A percentile compares a stretch with the other conserved stretches of the same genome.
phyloP scores from a whole-genome alignment of 1,140 invertebrate genomes.

The Drosophila guanche region DNA sequence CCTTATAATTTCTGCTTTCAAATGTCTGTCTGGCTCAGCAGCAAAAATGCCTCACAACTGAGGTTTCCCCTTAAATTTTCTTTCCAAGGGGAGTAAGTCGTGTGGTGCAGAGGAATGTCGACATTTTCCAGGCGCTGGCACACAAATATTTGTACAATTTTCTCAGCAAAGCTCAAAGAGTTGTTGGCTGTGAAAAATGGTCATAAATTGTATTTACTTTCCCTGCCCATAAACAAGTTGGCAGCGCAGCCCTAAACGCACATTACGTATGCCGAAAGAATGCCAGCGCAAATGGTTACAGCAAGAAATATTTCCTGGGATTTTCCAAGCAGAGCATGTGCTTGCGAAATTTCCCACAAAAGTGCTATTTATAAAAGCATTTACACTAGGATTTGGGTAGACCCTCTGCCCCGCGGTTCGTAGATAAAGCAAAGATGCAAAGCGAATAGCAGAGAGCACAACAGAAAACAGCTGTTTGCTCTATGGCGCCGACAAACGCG shows the following conservation, averaged over 20 bases:
- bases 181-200: conserved; percentile 9
- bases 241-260: conserved; percentile 5
- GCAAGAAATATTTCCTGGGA: conserved; percentile 45
- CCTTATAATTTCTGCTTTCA: neutral
- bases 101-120: conserved; percentile 1
- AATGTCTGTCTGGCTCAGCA: conserved; percentile 1
- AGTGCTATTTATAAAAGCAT: conserved; percentile 59
- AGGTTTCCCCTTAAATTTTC: conserved; percentile 36
- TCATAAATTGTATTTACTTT: conserved; percentile 58
- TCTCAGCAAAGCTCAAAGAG: conserved; percentile 14
- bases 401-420: neutral
- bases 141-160: conserved; percentile 53
- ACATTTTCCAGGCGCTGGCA: conserved; percentile 32
- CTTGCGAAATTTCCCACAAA: conserved; percentile 72
- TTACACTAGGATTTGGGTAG: conserved; percentile 56
- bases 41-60: conserved; percentile 1
- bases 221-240: conserved; percentile 50
- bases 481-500: conserved; percentile 30
- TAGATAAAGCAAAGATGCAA: neutral
- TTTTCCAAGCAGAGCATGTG: conserved; percentile 59
- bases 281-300: conserved; percentile 5
- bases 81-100: neutral
- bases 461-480: conserved; percentile 75
- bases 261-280: conserved; percentile 40
- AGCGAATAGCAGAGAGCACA: conserved; percentile 29